Base-by-base conservation (phyloP, 2,888 invertebrate species). In the Adelognathus sp. region DNA sequence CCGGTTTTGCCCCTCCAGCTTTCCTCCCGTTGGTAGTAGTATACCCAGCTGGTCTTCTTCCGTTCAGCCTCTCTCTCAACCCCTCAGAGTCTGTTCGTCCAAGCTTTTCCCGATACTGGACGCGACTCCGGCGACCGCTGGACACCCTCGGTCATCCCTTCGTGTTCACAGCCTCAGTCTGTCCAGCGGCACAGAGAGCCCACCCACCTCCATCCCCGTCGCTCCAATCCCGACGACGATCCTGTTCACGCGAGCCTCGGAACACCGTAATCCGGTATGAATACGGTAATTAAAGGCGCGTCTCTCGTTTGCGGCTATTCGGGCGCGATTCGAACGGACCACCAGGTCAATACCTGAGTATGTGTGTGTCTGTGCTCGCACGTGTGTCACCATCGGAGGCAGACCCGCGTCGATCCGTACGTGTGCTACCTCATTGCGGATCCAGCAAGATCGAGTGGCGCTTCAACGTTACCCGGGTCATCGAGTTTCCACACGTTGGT, bases 231-330 rank as follows among this genome's bases (percentile, higher is more conserved):
- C 63, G 41, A 41, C 75, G 71, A 72, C 78, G 70, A 67, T 72
- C 67, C 78, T 78, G 78, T 80, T 78, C 78, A 78, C 80, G 77
- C 71, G 64, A 84, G 84, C 82, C 83, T 82, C 79, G 80, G n/a
- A 79, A 79, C 77, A 81, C 78, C 79, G 85, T 87, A 87, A 87
- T 87, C 84, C 87, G 79, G 84, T 84, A 84, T 87, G 86, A 87
- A 87, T 86, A 82, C 85, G 86, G 85, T 85, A 87, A 86, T 87
- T 86, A 87, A 86, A 83, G 85, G 82, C 81, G 67, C 78, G 83
- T 83, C 81, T 78, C 72, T 79, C 76, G 79, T 81, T 83, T 85
- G 81, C 79, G 83, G 80, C 79, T 61, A 79, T 79, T 81, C 64
- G 81, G n/a, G 61, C 67, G 69, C 70, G 79, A 79, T 61, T 75